phyloP scores from a whole-genome alignment of 1,140 invertebrate genomes.

The Dryas iulia region DNA sequence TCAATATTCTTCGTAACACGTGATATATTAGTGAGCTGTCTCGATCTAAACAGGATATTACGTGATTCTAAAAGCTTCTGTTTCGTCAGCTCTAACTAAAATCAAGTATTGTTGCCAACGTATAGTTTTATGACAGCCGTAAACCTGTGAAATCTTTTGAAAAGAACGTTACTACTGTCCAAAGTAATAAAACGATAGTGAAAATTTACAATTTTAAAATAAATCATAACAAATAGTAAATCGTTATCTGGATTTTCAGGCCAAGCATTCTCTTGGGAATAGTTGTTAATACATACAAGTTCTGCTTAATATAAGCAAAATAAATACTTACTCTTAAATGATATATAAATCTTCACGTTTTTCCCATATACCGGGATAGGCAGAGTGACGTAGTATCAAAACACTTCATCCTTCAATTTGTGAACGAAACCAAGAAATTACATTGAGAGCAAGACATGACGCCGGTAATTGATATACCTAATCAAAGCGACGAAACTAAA shows the following conservation, averaged over 20 bases:
- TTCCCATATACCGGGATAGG: no score
- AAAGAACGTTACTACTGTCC: background rate
- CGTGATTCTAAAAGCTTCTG: slow-evolving; percentile 32
- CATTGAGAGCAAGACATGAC: no score
- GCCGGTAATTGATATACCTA: no score
- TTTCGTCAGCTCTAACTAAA: slow-evolving; percentile 7
- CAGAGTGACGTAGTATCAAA: no score
- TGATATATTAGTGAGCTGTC: slow-evolving; percentile 26
- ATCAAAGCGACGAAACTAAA: no score
- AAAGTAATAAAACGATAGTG: background rate
- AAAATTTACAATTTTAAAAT: background rate
- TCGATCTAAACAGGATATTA: slow-evolving; percentile 39
- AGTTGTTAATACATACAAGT: no score
- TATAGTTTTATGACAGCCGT: slow-evolving; percentile 37
- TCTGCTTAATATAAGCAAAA: no score
- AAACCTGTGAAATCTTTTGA: slow-evolving; percentile 5
- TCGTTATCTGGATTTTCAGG: background rate
- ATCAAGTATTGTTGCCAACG: slow-evolving; percentile 24
- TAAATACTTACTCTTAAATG: no score
- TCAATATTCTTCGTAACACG: slow-evolving; percentile 7
- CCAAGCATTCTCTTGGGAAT: no score
- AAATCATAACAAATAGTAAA: background rate
- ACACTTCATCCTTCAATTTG: no score
- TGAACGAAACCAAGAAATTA: no score
- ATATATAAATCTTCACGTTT: no score